Conservation (phyloP, 2,113 vertebrate genomes). For the Xenus cinereus region DNA sequence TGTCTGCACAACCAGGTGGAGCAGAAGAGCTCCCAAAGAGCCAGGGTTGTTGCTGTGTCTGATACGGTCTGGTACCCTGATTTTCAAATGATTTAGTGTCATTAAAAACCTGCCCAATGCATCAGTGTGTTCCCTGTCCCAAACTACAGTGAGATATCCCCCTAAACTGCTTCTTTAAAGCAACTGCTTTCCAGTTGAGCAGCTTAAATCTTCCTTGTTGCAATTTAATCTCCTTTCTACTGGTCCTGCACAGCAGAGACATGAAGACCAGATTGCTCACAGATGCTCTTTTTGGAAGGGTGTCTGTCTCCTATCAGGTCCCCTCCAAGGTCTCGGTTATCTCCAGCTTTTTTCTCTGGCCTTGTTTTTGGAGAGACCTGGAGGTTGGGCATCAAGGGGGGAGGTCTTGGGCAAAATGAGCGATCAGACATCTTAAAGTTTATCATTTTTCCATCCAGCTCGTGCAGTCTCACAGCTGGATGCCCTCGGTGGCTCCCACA, state of each 20-base stretch:
- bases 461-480: background rate
- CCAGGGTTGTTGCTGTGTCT: background rate
- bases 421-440: background rate
- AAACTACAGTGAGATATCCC: background rate
- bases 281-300: background rate
- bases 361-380: background rate
- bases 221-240: background rate
- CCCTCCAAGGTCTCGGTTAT: background rate
- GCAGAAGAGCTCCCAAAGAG: background rate
- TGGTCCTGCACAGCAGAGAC: background rate
- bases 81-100: background rate
- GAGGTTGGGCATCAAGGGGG: background rate
- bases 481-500: background rate
- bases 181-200: background rate
- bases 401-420: background rate
- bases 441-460: background rate
- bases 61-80: background rate
- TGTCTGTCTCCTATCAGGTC: background rate
- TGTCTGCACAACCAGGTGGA: background rate
- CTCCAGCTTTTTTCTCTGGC: background rate
- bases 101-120: background rate
- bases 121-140: background rate
- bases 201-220: background rate
- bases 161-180: background rate
- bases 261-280: background rate